Evolutionary conservation across 2,113 vertebrate genomes (phyloP), one percentile per base, ranked within the genome.

Genomic region (Thunnus thynnus): DNA sequence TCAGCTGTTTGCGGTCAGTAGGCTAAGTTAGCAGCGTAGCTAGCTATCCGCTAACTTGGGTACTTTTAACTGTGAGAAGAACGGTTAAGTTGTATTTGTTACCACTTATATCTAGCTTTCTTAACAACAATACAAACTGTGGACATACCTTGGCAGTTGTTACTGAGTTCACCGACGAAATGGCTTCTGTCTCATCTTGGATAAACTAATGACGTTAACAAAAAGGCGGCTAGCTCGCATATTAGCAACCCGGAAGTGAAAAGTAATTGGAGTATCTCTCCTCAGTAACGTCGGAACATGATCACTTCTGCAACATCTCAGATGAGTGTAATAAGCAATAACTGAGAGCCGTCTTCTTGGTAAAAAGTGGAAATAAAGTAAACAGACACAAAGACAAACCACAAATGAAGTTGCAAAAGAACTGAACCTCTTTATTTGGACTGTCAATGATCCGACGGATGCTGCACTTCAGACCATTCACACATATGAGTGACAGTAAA

Each of bases 371-470:
- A 6, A 47, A 30, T 0, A 9, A 57, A 57, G 8, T 13, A 25
- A 63, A 22, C 1, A 36, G 7, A 86, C 66, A 84, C 4, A 83
- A 55, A 77, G 17, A 89, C 56, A 92, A 64, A 62, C 47, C 77
- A 90, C 81, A 54, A 86, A 36, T 90, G 52, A 76, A 86, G 66
- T 87, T 92, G 90, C 91, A 93, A 92, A 94, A 93, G 86, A 93
- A 94, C 82, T 89, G 82, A 92, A 92, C 89, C 88, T 93, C 78
- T 94, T 94, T 94, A 93, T 94, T 94, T 90, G 85, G 86, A 92
- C 92, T 90, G 86, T 90, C 90, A 89, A 86, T 82, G 82, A 91
- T 86, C 86, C 76, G 83, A 88, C 65, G 62, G 76, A 91, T 89
- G 91, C 89, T 92, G 88, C 76, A 91, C 78, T 90, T 93, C 91